Evolutionary conservation across 35 echinoderm and acorn worm genomes (phyloP).

Genomic region (Apostichopus californicus): DNA sequence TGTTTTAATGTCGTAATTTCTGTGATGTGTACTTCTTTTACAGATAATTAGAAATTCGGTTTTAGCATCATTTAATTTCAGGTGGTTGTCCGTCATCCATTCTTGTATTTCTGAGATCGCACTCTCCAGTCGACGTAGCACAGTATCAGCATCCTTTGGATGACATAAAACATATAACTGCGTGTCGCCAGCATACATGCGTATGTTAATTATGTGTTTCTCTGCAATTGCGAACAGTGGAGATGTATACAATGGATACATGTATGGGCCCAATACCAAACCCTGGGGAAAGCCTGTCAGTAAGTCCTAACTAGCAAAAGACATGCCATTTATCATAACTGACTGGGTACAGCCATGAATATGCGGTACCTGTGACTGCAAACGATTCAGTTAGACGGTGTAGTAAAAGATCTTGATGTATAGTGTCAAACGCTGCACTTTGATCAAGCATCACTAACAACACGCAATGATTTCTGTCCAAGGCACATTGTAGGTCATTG

Average conservation of each 20-base stretch:
- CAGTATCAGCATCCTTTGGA: not conserved
- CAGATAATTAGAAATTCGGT: too few species aligned
- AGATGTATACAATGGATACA: not conserved
- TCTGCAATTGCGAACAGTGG: not conserved
- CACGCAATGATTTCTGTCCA: not conserved
- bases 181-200: not conserved
- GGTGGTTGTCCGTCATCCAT: not conserved
- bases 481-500: conserved; percentile 41
- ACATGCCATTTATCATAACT: not conserved
- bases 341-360: conserved; percentile 32
- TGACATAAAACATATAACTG: not conserved
- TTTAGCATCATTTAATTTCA: too few species aligned
- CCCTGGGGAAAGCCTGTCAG: not conserved
- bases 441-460: conserved; percentile 60
- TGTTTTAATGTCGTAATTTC: too few species aligned
- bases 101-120: not conserved
- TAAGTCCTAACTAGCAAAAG: not conserved
- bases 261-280: not conserved
- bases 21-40: too few species aligned
- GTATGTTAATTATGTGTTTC: too few species aligned
- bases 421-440: too few species aligned
- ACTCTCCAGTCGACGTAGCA: not conserved
- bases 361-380: conserved; percentile 34
- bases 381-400: not conserved
- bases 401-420: conserved; percentile 54